phyloP scores from a whole-genome alignment of 2,888 invertebrate genomes.

The Eupeodes latifasciatus region DNA sequence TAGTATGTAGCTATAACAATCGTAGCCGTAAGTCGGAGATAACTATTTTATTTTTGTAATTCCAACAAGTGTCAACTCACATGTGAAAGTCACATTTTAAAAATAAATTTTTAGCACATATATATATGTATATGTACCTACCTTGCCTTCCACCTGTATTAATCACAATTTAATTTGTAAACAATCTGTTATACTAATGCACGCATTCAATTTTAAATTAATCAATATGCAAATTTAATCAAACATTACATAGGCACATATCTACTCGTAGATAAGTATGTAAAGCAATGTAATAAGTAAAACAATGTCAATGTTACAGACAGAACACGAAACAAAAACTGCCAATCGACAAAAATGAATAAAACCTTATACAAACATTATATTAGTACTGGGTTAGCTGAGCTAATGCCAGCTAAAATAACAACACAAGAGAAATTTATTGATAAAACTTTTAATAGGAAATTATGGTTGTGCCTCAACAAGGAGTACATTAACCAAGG shows the following conservation, averaged over 20 bases:
- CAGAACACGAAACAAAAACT: slow-evolving; percentile 24
- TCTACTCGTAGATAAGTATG: too few species aligned
- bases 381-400: background rate
- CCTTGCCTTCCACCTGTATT: slow-evolving; percentile 12
- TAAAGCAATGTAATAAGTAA: background rate
- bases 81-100: slow-evolving; percentile 50
- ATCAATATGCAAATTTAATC: slow-evolving; percentile 44
- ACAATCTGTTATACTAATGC: slow-evolving; percentile 37
- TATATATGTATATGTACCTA: too few species aligned
- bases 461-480: slow-evolving; percentile 20
- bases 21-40: background rate
- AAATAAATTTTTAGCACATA: slow-evolving; percentile 31
- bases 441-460: slow-evolving; percentile 65
- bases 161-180: slow-evolving; percentile 60
- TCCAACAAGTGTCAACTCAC: slow-evolving; percentile 59
- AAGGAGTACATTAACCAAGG: slow-evolving; percentile 58
- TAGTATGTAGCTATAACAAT: background rate
- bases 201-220: slow-evolving; percentile 56
- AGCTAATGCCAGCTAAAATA: background rate
- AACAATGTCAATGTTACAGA: slow-evolving; percentile 63
- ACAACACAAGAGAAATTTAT: slow-evolving; percentile 53
- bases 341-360: slow-evolving; percentile 15
- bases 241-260: slow-evolving; percentile 8
- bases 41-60: background rate
- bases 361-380: slow-evolving; percentile 19